Percentiles rank a stretch among this genome's conserved stretches.
These are phyloP conservation scores for Mesorhabditis belari DNA, from an alignment of 2,888 invertebrate species.

Conservation along the genomic window DNA sequence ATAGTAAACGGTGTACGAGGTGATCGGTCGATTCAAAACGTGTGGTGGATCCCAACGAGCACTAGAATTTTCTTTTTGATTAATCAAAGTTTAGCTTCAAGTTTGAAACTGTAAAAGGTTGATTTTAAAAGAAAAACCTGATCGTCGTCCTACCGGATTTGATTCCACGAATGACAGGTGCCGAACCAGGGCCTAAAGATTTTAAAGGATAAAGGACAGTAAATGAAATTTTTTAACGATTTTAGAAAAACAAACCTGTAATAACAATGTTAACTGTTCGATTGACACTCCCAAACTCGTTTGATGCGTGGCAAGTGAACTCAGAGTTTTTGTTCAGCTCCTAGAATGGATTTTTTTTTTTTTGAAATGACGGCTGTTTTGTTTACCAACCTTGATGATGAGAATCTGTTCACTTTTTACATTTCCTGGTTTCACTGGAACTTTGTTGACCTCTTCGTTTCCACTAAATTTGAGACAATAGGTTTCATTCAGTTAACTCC, in stretches of 20 bases:
- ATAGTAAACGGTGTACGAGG: constrained; percentile 50
- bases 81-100: too few relatives aligned
- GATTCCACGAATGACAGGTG: constrained; percentile 38
- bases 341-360: too few relatives aligned
- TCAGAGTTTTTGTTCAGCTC: constrained; percentile 45
- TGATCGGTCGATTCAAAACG: constrained; percentile 47
- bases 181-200: constrained; percentile 43
- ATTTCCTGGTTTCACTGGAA: constrained; percentile 11
- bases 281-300: constrained; percentile 35
- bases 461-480: constrained; percentile 14
- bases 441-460: constrained; percentile 19
- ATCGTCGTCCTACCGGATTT: constrained; percentile 33
- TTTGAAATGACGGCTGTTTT: too few relatives aligned
- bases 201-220: not conserved
- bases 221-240: not conserved
- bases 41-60: constrained; percentile 48
- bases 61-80: constrained; percentile 7
- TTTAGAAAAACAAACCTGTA: constrained; percentile 18
- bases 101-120: too few relatives aligned
- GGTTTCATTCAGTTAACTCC: not conserved
- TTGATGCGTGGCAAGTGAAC: constrained; percentile 47
- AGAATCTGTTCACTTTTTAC: constrained; percentile 35
- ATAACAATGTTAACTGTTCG: constrained; percentile 41
- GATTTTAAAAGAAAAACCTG: constrained; percentile 10
- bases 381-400: too few relatives aligned